Base-by-base conservation (phyloP, 2,888 invertebrate species). In the Tineola bisselliella region DNA sequence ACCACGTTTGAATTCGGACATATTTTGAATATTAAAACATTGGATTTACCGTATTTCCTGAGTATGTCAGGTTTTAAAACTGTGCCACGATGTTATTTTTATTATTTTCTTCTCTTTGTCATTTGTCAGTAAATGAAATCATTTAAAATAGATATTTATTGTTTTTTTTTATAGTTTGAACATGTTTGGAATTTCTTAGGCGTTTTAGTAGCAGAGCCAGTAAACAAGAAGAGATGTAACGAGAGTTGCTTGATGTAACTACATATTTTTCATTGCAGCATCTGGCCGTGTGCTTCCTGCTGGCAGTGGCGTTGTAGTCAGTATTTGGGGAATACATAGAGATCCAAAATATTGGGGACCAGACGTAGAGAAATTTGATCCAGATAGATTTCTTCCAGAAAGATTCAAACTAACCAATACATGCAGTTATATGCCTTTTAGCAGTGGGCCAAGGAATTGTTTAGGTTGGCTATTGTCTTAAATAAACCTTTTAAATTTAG, bases 341-440 rank as follows among this genome's bases (percentile, higher is more conserved):
- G 76, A 87, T 65, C 71, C 74, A n/a, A 67, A 73, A 62, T 71
- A 75, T 62, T 89, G 80, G 73, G 80, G 80, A 70, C 79, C 84
- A 0, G 75, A 88, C 62, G 86, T 88, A 0, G 75, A 79, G 19
- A 74, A 69, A 59, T 89, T 88, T 67, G 75, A 88, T 64, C 88
- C 88, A 0, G 84, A 87, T 63, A 66, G 87, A 62, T 88, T 88
- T 67, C 64, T 76, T 33, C 76, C 80, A 1, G 83, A 88, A 65
- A 69, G 70, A 61, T 65, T 52, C 44, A 63, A 71, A 13, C 70
- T 12, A 19, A 62, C 70, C n/a, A 70, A 70, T 62, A 71, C 73
- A 0, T 74, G 68, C 61, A 63, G 70, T 30, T 74, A 65, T 60
- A 62, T 76, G 17, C 73, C 75, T 1, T 77, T 75, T 61, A 70